phyloP scores from a whole-genome alignment of 2,797 vertebrate species.

The Kryptolebias ocellatus region DNA sequence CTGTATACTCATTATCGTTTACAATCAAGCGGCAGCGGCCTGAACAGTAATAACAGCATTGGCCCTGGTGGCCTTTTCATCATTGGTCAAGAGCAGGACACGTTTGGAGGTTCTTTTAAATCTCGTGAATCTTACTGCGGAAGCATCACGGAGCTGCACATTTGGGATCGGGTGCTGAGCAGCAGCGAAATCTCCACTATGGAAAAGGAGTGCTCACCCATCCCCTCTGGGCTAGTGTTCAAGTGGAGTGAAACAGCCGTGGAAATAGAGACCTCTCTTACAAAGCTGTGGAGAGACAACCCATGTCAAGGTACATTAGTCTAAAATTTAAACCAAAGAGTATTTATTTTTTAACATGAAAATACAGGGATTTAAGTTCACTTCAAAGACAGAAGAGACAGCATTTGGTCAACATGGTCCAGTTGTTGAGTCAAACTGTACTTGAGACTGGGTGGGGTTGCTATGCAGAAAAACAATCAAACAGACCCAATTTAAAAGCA shows the following conservation, averaged over 20 bases:
- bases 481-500: conserved; percentile 42
- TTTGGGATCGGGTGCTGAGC: conserved; percentile 80
- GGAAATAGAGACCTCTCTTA: conserved; percentile 73
- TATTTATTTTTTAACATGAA: conserved; percentile 5
- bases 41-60: conserved; percentile 59
- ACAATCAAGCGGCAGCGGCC: conserved; percentile 43
- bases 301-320: conserved; percentile 78
- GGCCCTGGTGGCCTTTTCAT: conserved; percentile 72
- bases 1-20: conserved; percentile 62
- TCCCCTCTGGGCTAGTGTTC: conserved; percentile 77
- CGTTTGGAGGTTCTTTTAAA: conserved; percentile 68
- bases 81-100: conserved; percentile 78
- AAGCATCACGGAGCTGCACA: conserved; percentile 80
- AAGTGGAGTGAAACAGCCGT: conserved; percentile 70
- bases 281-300: conserved; percentile 48
- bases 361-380: background rate
- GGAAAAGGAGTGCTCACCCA: conserved; percentile 76
- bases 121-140: conserved; percentile 77
- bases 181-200: conserved; percentile 73
- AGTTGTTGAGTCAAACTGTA: conserved; percentile 9
- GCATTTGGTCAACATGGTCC: background rate
- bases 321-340: conserved; percentile 6
- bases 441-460: conserved; percentile 43
- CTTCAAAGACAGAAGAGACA: conserved; percentile 1
- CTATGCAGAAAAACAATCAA: conserved; percentile 47